Conservation (phyloP, 2,888 invertebrate species). For the Atrina japonica region DNA sequence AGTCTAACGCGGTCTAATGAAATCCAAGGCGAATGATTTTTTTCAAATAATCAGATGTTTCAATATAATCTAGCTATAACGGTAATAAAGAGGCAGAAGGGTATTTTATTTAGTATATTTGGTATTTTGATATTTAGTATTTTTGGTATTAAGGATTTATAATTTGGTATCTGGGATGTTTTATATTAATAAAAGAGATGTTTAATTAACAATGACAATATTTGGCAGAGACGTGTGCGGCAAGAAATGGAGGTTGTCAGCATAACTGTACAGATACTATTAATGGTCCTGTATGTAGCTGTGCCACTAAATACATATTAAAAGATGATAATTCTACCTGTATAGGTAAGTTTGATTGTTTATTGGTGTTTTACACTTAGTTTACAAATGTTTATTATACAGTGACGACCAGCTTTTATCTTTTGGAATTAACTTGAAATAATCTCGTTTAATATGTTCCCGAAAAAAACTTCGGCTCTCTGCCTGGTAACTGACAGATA, state of each 20-base stretch:
- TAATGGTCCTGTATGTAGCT: constrained; percentile 76
- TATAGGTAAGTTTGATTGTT: constrained; percentile 66
- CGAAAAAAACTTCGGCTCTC: no score
- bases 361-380: background rate
- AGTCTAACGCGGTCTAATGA: no score
- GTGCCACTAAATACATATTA: constrained; percentile 76
- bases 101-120: background rate
- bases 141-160: background rate
- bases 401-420: no score
- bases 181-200: background rate
- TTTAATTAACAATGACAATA: background rate
- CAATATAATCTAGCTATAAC: no score
- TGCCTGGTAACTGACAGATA: no score
- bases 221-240: constrained; percentile 72
- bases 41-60: no score
- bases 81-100: constrained; percentile 52
- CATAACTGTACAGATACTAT: constrained; percentile 77
- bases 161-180: no score
- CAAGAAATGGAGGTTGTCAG: constrained; percentile 80
- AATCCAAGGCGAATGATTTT: no score
- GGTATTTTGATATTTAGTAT: background rate
- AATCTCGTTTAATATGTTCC: no score
- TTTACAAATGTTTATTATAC: no score
- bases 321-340: constrained; percentile 75
- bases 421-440: no score